Base-by-base conservation (phyloP, 1,140 invertebrate species). In the Brachionus calyciflorus region DNA sequence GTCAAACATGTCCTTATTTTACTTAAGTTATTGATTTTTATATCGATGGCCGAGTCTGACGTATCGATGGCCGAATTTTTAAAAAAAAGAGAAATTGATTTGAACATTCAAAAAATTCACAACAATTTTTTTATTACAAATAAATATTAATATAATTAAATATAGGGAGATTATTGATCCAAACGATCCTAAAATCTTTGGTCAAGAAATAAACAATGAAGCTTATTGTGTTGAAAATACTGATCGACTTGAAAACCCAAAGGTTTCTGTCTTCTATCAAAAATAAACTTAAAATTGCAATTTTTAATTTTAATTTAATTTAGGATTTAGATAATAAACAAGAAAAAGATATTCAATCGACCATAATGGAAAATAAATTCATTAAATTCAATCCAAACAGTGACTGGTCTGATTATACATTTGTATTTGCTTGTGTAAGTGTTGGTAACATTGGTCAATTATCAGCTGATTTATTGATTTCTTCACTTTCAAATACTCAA, bases 361-460 rank as follows among this genome's bases (percentile, higher is more conserved):
- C 30, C 26, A 49, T 19, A 70, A 73, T 73, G 69, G 69, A 73
- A 55, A 49, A 73, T 37, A 73, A 73, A 73, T 49, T 73, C 17
- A 28, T 73, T 40, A 73, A 73, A 55, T 17, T 51, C 17, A 55
- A 33, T 14, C 46, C 69, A 41, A 14, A 73, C 14, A 24, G 6
- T 10, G 28, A 77, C 40, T 77, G 75, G 75, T 63, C 75, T 46
- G 75, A 65, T 10, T 68, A 77, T 33, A 77, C 55, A 26, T 77
- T 60, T 53, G 19, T 68, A 33, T 49, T 77, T 30, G 55, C 75
- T 2, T 69, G 75, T 69, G 89, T 92, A 1, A 90, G 91, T 37
- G 89, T 92, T 60, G 91, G 91, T 78, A 92, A 92, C 86, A 90
- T 91, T 26, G 90, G 89, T 1, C 91, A 93, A 84, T 83, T 93